Evolutionary conservation across 1,140 invertebrate species (phyloP).

Genomic region (Lethocerus indicus): DNA sequence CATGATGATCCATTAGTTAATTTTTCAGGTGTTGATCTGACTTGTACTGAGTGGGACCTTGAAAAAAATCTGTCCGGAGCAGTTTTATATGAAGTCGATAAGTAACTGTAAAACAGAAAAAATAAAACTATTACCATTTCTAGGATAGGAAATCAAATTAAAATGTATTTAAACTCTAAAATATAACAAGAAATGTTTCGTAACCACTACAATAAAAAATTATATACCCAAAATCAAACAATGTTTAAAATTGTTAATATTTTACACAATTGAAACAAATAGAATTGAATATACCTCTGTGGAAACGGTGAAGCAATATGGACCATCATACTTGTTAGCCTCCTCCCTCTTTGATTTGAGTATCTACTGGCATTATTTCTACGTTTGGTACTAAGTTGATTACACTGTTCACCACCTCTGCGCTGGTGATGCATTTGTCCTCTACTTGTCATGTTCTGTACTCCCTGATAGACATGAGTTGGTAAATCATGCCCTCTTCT

Average conservation of each 20-base stretch:
- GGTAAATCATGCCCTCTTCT: no score
- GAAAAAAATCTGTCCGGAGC: conserved; percentile 33
- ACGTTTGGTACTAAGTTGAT: no score
- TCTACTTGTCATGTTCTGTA: no score
- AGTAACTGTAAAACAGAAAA: conserved; percentile 1
- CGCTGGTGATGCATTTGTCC: no score
- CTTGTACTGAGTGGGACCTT: conserved; percentile 28
- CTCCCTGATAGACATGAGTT: no score
- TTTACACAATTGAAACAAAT: not conserved
- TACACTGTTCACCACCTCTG: no score
- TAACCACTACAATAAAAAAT: not conserved
- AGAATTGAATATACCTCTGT: not conserved
- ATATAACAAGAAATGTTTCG: not conserved
- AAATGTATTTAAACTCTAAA: not conserved
- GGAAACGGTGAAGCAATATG: no score
- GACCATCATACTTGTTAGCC: no score
- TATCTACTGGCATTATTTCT: no score
- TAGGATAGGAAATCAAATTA: no score
- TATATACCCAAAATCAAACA: not conserved
- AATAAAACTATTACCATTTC: not conserved
- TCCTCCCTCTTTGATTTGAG: no score
- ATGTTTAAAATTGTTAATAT: not conserved
- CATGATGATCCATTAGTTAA: conserved; percentile 17
- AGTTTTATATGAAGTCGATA: conserved; percentile 14
- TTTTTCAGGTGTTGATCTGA: conserved; percentile 23